Evolutionary conservation across 2,888 invertebrate genomes (phyloP).

Genomic region (Scotopteryx bipunctaria): DNA sequence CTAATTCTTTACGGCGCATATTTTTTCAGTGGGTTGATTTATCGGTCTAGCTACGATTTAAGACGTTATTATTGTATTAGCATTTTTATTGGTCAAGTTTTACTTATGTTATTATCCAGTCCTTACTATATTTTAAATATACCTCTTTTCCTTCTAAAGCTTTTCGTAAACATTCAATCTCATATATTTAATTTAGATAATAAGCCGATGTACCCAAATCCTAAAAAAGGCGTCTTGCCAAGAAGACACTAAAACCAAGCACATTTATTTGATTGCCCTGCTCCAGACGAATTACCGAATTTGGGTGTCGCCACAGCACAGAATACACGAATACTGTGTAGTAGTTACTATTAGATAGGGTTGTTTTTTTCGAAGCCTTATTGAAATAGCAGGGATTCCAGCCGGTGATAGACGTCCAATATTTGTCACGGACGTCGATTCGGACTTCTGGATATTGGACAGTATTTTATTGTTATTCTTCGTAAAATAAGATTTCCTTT

Average conservation of each 20-base stretch:
- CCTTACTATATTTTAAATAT: background rate
- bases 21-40: slow-evolving; percentile 5
- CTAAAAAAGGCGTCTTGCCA: slow-evolving; percentile 5
- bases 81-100: slow-evolving; percentile 13
- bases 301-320: slow-evolving; percentile 50
- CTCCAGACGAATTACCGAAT: slow-evolving; percentile 43
- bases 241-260: slow-evolving; percentile 12
- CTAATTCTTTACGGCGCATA: slow-evolving; percentile 2
- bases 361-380: slow-evolving; percentile 55
- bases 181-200: background rate
- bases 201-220: background rate
- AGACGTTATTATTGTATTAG: slow-evolving; percentile 5
- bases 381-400: slow-evolving; percentile 46
- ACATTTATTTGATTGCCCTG: slow-evolving; percentile 35
- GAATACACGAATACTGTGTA: slow-evolving; percentile 1
- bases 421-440: slow-evolving; percentile 43
- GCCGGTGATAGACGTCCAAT: slow-evolving; percentile 45
- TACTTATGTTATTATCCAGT: background rate
- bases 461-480: slow-evolving; percentile 36
- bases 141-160: background rate
- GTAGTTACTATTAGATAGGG: slow-evolving; percentile 41
- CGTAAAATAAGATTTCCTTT: slow-evolving; percentile 18
- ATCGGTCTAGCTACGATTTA: slow-evolving; percentile 5
- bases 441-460: slow-evolving; percentile 31
- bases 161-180: background rate